phyloP scores from a whole-genome alignment of 2,888 invertebrate species.

The Magallana nippona region DNA sequence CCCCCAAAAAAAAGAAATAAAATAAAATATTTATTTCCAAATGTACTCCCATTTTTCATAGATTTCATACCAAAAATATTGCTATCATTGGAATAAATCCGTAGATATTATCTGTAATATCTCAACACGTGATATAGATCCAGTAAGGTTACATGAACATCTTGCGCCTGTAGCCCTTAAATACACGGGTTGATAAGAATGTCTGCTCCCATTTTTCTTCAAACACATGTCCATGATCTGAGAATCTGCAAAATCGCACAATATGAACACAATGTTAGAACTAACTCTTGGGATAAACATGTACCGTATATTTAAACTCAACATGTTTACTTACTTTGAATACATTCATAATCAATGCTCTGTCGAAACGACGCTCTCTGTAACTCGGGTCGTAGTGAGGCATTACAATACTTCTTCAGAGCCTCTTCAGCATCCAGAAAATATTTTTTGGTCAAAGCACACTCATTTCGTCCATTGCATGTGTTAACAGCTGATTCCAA shows the following conservation, averaged over 20 bases:
- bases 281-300: not conserved
- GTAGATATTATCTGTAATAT: not conserved
- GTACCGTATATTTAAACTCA: not conserved
- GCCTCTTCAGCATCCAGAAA: not conserved
- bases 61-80: not conserved
- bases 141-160: not conserved
- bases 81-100: not conserved
- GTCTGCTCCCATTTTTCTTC: not conserved
- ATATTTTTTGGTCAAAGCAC: not conserved
- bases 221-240: not conserved
- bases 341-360: slow-evolving; percentile 5
- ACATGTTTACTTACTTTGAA: not conserved
- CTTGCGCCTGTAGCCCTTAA: not conserved
- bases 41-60: no score
- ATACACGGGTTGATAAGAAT: not conserved
- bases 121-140: not conserved
- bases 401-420: not conserved
- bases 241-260: not conserved
- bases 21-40: no score
- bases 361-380: not conserved
- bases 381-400: not conserved
- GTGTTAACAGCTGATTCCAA: not conserved
- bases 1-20: no score
- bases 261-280: not conserved
- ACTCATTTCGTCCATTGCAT: slow-evolving; percentile 4